Evolutionary conservation across 2,888 invertebrate genomes (phyloP), one percentile per base, ranked within the genome.

Genomic region (Helicoverpa assulta): DNA sequence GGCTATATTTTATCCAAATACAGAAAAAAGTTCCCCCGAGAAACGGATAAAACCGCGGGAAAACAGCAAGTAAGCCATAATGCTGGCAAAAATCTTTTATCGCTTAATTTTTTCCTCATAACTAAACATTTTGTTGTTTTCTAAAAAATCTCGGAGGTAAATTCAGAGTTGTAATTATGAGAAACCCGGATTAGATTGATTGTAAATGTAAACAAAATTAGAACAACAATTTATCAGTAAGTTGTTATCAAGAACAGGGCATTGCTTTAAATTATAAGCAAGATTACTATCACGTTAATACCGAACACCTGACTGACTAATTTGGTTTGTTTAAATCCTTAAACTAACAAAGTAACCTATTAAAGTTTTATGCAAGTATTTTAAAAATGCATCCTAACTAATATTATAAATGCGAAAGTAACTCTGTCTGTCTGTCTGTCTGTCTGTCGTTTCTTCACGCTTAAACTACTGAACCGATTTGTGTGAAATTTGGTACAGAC

Each of bases 281-380:
- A 59, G 50, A 73, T 65, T 53, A n/a, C 21, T 65, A 78, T 78
- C 64, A 26, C 10, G 18, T 50, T 78, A 47, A 47, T 47, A 47
- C n/a, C 40, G 43, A 64, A 61, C 52, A 78, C 78, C 55, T 67
- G 47, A 37, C 19, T 54, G 37, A 52, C 64, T 59, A 19, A 55
- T 59, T 59, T 33, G 8, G 19, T 29, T 33, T 0, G 61, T 47
- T 61, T 65, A 7, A 8, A 33, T 33, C 10, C 10, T 33, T 10
- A 26, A 26, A 26, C 26, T 26, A 26, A 26, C 26, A 26, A 26
- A 26, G 26, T 26, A 26, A 26, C 26, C 26, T 26, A 26, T 4
- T 26, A 26, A 26, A 4, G 26, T 26, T 26, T 26, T 26, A 26
- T 3, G 4, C 26, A 26, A 26, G 26, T 26, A 26, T 26, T 26